Percentiles rank a stretch among this genome's conserved stretches.
Conservation (phyloP, 1,140 invertebrate genomes). For the Nixonia krombeini region DNA sequence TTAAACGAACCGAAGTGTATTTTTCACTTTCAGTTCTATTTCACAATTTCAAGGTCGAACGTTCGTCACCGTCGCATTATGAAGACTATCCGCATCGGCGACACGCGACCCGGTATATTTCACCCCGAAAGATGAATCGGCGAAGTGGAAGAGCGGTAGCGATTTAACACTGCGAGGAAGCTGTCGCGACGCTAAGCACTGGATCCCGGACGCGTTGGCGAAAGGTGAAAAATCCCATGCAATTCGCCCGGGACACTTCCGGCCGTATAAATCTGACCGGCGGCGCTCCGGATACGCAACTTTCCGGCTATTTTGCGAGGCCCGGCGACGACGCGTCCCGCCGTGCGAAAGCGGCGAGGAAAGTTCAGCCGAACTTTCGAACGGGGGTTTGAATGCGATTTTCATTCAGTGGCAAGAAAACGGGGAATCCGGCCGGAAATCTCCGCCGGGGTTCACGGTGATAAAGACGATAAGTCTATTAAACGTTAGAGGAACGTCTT, state of each 20-base stretch:
- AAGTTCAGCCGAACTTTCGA: background rate
- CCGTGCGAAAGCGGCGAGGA: constrained; percentile 3
- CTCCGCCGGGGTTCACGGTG: background rate
- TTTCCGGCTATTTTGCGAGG: constrained; percentile 36
- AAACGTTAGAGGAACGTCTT: background rate
- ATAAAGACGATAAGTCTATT: constrained; percentile 1
- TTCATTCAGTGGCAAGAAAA: background rate
- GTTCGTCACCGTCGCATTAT: too few species aligned
- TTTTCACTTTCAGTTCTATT: too few species aligned
- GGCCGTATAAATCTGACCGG: constrained; percentile 26
- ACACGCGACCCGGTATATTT: too few species aligned
- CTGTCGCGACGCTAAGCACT: constrained; percentile 26
- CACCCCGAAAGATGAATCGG: too few species aligned
- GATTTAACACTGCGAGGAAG: constrained; percentile 16
- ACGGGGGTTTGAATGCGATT: background rate
- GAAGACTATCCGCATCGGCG: too few species aligned
- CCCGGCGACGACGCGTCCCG: background rate
- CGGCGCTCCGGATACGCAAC: constrained; percentile 32
- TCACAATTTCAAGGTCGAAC: too few species aligned
- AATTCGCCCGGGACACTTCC: constrained; percentile 41
- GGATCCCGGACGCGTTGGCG: constrained; percentile 32
- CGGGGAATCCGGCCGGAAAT: too few species aligned
- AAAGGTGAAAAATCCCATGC: constrained; percentile 42
- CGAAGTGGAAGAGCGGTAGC: background rate
- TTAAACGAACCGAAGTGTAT: too few species aligned